Evolutionary conservation across 1,140 invertebrate genomes (phyloP), one percentile per base, ranked within the genome.

Genomic region (Listronotus oregonensis): DNA sequence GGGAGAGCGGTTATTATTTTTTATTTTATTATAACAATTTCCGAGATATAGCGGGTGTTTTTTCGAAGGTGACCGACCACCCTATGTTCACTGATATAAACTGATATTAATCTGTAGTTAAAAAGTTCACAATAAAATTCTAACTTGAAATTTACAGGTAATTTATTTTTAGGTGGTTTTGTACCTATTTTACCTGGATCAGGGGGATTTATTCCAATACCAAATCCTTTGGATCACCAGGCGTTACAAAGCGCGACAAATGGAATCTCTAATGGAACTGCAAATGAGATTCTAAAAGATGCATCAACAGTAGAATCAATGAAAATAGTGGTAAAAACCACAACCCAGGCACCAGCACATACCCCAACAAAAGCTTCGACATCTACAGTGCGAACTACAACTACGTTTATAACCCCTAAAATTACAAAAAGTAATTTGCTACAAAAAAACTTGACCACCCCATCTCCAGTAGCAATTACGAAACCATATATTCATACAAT

Each of bases 161-260:
- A 3, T 27, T 27, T 27, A 27, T 27, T 27, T 27, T 27, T 27
- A 77, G 88, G 87, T 56, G 90, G 90, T 12, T 92, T 92, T 73
- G 79, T 86, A 9, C 90, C 90, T 14, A 81, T 92, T 56, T 76
- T 87, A 31, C 89, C 89, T 8, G 84, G 84, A 31, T 83, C 83
- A 62, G 85, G 88, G 11, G 90, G 90, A 12, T 92, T 92, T 68
- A 82, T 81, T 57, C 89, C 89, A 0, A 89, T 90, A 40, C 66
- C 60, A 10, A 75, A 67, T 27, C 70, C 71, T 32, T 12, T 50
- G 14, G 21, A 2, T 34, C n/a, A 31, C 42, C 56, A 69, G 52
- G 37, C 27, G 17, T n/a, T 21, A 18, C 32, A 37, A 37, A 27
- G 2, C 5, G 21, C 21, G 5, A 1, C 21, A 27, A 55, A 18